Base-by-base conservation (phyloP, 2,888 invertebrate species). In the Linnaemya tessellans region DNA sequence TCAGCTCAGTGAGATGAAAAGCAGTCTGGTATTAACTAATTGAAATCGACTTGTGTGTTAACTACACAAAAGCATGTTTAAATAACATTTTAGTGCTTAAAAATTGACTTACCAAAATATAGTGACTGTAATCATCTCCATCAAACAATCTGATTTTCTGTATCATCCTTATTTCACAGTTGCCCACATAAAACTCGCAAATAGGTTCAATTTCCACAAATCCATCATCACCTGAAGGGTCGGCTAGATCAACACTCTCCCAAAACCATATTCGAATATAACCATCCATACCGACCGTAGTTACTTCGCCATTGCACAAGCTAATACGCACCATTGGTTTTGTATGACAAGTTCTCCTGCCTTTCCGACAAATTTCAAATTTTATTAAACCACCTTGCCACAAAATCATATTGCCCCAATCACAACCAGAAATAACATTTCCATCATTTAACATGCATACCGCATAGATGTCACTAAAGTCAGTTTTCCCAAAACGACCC, bases 371-470 rank as follows among this genome's bases (percentile, higher is more conserved):
- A 0, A 97, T 95, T 93, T 97, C 97, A 46, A 97, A 93, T 92
- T 97, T 97, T 13, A 98, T 98, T 0, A 97, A 93, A 0, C 97
- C 97, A 62, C 95, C 97, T 89, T 98, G 97, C 98, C 98, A 98
- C 0, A 98, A 94, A 54, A 98, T 93, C 90, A 98, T 95, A 91
- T 98, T 98, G 0, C 98, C 98, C 97, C 97, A 98, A 89, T 96
- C 96, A 88, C 96, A 96, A 0, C 98, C 97, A 0, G 98, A 97
- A 51, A 98, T 93, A 0, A 97, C 95, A 94, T 97, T 98, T 92
- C 97, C 97, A 92, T 98, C 97, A 0, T 97, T 95, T 94, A 98
- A 95, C 84, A 97, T 96, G 89, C 96, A 96, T 75, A 97, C 95
- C 1, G 97, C 97, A 71, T 96, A 94, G 15, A 98, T 96, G 90